These are phyloP conservation scores for Spilosoma lubricipeda DNA, from an alignment of 2,888 invertebrate species.

Conservation along the genomic window DNA sequence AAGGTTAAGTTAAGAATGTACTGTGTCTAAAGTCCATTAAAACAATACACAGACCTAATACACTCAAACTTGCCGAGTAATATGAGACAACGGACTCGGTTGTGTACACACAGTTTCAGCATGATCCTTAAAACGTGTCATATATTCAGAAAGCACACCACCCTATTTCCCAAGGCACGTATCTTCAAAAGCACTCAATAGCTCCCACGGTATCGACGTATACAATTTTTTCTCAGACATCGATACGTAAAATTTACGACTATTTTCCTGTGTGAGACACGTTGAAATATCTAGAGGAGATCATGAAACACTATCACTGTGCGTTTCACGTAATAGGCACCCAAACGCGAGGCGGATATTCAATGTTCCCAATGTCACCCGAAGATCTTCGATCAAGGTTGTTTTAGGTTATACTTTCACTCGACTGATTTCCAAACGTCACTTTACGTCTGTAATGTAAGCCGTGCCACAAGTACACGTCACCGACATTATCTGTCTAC, in stretches of 20 bases:
- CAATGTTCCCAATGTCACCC: slow-evolving; percentile 57
- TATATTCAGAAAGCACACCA: slow-evolving; percentile 41
- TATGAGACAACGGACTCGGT: not conserved
- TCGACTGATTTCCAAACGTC: slow-evolving; percentile 1
- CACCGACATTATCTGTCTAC: no score
- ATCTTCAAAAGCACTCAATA: slow-evolving; percentile 56
- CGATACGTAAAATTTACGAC: slow-evolving; percentile 64
- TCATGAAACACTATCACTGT: slow-evolving; percentile 43
- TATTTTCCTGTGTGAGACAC: slow-evolving; percentile 61
- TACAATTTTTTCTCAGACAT: slow-evolving; percentile 52
- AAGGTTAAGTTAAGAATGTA: not conserved
- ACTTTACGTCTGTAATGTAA: not conserved
- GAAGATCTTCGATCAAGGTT: slow-evolving; percentile 41
- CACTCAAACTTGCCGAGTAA: not conserved
- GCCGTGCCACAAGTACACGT: no score
- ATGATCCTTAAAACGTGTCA: slow-evolving; percentile 39
- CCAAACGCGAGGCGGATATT: slow-evolving; percentile 56
- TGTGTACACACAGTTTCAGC: slow-evolving; percentile 43
- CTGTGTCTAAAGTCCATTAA: not conserved
- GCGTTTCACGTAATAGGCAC: slow-evolving; percentile 57
- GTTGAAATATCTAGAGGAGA: slow-evolving; percentile 56
- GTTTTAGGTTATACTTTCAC: slow-evolving; percentile 33
- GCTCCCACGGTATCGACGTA: slow-evolving; percentile 45
- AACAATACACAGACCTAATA: not conserved
- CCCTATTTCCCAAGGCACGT: slow-evolving; percentile 52